Evolutionary conservation across 2,113 vertebrate species (phyloP), one percentile per base, ranked within the genome.

Genomic region (Raja brachyura): DNA sequence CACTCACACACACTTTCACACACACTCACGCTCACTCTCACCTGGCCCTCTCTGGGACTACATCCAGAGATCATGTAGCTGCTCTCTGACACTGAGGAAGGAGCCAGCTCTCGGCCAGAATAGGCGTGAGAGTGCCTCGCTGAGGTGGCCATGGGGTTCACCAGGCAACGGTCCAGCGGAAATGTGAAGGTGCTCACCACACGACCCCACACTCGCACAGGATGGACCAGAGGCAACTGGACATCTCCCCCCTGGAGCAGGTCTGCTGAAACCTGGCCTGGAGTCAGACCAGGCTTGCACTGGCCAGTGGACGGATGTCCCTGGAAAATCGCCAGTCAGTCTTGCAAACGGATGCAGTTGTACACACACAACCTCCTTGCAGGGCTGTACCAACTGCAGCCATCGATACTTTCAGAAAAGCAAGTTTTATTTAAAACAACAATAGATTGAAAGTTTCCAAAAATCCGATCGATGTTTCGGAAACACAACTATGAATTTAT

Each of bases 41-140:
- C 39, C 39, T 48, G 39, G 39, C 39, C 39, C 7, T 22, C 9
- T 39, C 9, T 83, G 22, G 18, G 68, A 70, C 31, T 70, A 31
- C 63, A 33, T 92, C 54, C 2, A 73, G 22, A 31, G 86, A 92
- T 93, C 83, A 94, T 39, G 79, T 93, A 92, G 93, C 93, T 85
- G 93, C 85, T 93, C 93, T 94, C 93, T 94, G 92, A 95, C 93
- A 94, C 94, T 95, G 93, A 93, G 94, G 94, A 93, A 93, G 94
- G 93, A 93, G 93, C 96, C 97, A 97, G 96, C 96, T 96, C 96
- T 97, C 96, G 97, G 98, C 98, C 98, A 98, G 96, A 93, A 77
- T 94, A 97, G 94, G 97, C 97, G 97, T 98, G 94, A 95, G 94
- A 96, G 95, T 94, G 93, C 93, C 48, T 95, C 86, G 97, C 97